phyloP scores from a whole-genome alignment of 2,888 invertebrate species.

The Emmelina monodactyla region DNA sequence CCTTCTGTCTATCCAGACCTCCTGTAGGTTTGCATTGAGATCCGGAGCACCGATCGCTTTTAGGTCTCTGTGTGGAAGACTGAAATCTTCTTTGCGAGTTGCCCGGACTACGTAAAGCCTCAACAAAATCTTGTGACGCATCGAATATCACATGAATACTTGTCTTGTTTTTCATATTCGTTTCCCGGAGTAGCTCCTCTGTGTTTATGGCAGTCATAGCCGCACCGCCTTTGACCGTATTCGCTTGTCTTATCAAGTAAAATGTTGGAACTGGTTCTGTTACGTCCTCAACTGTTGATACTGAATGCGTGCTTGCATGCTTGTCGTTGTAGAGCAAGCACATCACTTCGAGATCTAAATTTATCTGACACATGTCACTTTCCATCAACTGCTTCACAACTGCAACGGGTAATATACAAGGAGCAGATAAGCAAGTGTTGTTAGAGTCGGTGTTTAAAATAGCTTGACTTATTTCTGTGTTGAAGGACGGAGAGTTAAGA shows the following conservation, averaged over 20 bases:
- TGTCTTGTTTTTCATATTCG: conserved; percentile 42
- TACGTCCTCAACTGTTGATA: conserved; percentile 38
- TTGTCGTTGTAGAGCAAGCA: conserved; percentile 52
- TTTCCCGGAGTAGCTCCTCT: conserved; percentile 40
- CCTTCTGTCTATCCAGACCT: conserved; percentile 49
- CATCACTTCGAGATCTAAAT: conserved; percentile 47
- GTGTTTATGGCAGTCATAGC: conserved; percentile 48
- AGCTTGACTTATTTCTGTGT: conserved; percentile 37
- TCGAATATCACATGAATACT: conserved; percentile 53
- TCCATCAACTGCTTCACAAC: conserved; percentile 42
- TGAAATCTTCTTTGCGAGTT: conserved; percentile 28
- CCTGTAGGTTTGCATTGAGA: conserved; percentile 38
- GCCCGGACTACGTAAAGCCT: conserved; percentile 43
- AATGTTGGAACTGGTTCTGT: conserved; percentile 53
- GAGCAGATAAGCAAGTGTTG: conserved; percentile 53
- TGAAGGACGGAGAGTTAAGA: conserved; percentile 25
- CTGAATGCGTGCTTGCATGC: conserved; percentile 30
- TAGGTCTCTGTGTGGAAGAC: conserved; percentile 31
- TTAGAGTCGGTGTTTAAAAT: conserved; percentile 43
- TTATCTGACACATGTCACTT: conserved; percentile 48
- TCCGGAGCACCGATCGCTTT: conserved; percentile 38
- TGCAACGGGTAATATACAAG: conserved; percentile 52
- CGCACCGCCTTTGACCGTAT: conserved; percentile 37
- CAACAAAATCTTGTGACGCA: conserved; percentile 50
- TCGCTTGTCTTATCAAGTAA: conserved; percentile 51